A percentile compares a stretch with the other conserved stretches of the same genome.
phyloP scores from a whole-genome alignment of 2,888 invertebrate genomes.

The Pollenia labialis region DNA sequence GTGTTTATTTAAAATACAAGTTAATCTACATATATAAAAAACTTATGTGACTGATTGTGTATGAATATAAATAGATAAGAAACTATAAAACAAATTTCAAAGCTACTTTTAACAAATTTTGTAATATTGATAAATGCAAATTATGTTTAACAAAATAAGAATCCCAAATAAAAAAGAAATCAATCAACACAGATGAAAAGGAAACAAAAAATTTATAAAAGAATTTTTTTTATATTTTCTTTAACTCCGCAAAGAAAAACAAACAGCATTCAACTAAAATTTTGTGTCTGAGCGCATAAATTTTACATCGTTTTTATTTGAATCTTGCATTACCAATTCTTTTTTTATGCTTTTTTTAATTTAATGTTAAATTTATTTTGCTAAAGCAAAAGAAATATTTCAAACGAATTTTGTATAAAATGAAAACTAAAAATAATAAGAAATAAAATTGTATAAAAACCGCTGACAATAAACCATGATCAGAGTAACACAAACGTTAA shows the following conservation, averaged over 20 bases:
- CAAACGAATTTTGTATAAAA: slow-evolving; percentile 32
- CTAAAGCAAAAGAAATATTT: slow-evolving; percentile 23
- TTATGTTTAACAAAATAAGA: neutral
- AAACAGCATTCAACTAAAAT: slow-evolving; percentile 2
- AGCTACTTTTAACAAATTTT: neutral
- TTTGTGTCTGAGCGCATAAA: neutral
- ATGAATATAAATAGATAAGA: slow-evolving; percentile 44
- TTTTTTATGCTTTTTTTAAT: neutral
- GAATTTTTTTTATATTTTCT: neutral
- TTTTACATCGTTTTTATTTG: slow-evolving; percentile 13
- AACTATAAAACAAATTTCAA: slow-evolving; percentile 20
- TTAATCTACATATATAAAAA: neutral
- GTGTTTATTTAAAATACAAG: slow-evolving; percentile 18
- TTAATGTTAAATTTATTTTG: slow-evolving; percentile 9
- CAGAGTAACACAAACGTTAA: slow-evolving; percentile 54
- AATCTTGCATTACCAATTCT: slow-evolving; percentile 9
- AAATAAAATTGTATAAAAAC: slow-evolving; percentile 47
- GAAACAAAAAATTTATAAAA: too few species aligned
- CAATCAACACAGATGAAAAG: too few species aligned
- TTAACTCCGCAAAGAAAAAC: neutral
- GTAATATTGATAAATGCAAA: neutral
- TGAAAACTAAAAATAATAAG: slow-evolving; percentile 1
- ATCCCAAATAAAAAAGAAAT: too few species aligned
- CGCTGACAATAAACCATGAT: slow-evolving; percentile 64
- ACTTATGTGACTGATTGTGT: slow-evolving; percentile 70